These are phyloP conservation scores for Spisula solida DNA, from an alignment of 2,888 invertebrate species.

Conservation along the genomic window DNA sequence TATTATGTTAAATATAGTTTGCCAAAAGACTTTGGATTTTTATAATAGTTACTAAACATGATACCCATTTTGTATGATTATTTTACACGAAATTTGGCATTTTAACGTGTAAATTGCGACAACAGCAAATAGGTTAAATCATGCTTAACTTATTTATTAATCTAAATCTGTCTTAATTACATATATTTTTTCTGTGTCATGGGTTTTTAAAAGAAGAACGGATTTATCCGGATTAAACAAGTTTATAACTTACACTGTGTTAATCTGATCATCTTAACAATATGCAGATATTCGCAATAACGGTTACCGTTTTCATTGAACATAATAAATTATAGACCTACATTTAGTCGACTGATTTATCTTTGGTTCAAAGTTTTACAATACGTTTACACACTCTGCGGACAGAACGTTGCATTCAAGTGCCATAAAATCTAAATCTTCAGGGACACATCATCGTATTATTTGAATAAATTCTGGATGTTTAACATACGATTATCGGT, in stretches of 20 bases:
- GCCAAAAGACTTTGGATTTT: neutral
- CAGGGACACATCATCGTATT: neutral
- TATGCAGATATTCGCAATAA: neutral
- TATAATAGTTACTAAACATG: neutral
- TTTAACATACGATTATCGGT: neutral
- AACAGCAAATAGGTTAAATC: neutral
- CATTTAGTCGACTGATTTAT: neutral
- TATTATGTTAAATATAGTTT: neutral
- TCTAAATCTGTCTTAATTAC: slow-evolving; percentile 8
- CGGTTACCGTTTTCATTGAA: neutral
- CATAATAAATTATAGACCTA: too few species aligned
- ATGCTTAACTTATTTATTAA: neutral
- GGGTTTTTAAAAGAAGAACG: neutral
- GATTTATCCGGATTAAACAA: slow-evolving; percentile 6
- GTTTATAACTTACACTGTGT: neutral
- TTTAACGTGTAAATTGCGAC: neutral
- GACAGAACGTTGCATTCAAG: neutral
- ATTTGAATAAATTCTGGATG: neutral
- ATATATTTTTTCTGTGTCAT: neutral
- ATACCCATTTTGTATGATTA: neutral
- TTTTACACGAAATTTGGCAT: neutral
- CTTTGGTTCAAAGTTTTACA: neutral
- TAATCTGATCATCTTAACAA: neutral
- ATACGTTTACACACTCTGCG: neutral
- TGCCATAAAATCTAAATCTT: neutral